These are phyloP conservation scores for Oscheius myriophilus DNA, from an alignment of 2,888 invertebrate genomes.

Conservation along the genomic window DNA sequence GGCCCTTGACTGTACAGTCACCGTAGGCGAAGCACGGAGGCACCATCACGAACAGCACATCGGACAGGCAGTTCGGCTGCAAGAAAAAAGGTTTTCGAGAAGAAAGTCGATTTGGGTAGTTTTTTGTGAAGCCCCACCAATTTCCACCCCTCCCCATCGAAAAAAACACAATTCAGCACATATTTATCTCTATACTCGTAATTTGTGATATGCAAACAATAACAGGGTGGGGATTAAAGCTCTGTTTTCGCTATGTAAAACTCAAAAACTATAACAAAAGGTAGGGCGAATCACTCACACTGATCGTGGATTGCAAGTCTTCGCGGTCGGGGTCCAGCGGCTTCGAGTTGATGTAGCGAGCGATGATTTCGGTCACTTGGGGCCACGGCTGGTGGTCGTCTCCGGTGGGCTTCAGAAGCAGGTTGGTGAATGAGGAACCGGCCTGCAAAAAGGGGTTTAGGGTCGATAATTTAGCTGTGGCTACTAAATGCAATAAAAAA, in stretches of 20 bases:
- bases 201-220: too few species aligned
- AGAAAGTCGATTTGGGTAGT: neutral
- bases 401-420: conserved; percentile 4
- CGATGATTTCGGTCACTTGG: conserved; percentile 32
- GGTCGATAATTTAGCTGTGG: neutral
- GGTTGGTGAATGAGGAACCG: conserved; percentile 4
- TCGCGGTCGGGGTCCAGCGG: conserved; percentile 43
- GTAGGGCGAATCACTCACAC: conserved; percentile 1
- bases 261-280: too few species aligned
- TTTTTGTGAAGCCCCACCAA: neutral
- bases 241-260: too few species aligned
- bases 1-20: conserved; percentile 24
- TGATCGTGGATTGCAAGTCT: conserved; percentile 35
- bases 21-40: conserved; percentile 54
- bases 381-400: conserved; percentile 34
- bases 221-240: too few species aligned
- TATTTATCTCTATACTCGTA: too few species aligned
- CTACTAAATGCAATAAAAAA: neutral
- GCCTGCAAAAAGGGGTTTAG: neutral
- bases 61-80: conserved; percentile 39
- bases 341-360: conserved; percentile 25
- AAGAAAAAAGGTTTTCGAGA: conserved; percentile 15
- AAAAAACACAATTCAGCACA: too few species aligned
- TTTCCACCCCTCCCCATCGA: too few species aligned
- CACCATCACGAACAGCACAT: conserved; percentile 61